Evolutionary conservation across 2,113 vertebrate species (phyloP).

Genomic region (Silurus meridionalis): DNA sequence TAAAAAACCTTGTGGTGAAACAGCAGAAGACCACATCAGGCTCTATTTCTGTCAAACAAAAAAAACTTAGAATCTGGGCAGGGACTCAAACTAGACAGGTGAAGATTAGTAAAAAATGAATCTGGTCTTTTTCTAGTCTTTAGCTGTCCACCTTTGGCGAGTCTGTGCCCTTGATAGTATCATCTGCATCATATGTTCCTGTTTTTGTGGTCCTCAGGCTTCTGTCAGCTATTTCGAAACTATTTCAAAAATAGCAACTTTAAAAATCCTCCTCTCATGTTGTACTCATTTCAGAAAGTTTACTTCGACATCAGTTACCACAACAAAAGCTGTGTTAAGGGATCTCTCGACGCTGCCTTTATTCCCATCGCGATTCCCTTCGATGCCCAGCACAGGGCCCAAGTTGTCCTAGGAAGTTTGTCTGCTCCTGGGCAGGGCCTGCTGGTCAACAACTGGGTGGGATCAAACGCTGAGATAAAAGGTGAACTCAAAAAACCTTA

Average conservation of each 20-base stretch:
- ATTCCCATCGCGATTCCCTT: conserved; percentile 44
- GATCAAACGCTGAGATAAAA: conserved; percentile 20
- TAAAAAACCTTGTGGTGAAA: too few species aligned
- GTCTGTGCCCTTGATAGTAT: too few species aligned
- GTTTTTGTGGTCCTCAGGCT: too few species aligned
- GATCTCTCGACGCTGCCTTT: conserved; percentile 34
- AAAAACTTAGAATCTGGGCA: too few species aligned
- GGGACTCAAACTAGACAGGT: too few species aligned
- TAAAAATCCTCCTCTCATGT: background rate
- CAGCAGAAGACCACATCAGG: too few species aligned
- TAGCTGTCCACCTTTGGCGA: too few species aligned
- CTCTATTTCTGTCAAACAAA: too few species aligned
- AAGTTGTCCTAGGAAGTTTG: conserved; percentile 53
- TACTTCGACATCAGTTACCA: conserved; percentile 48
- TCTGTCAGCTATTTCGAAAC: too few species aligned
- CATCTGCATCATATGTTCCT: too few species aligned
- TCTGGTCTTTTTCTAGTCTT: too few species aligned
- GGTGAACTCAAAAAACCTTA: conserved; percentile 25
- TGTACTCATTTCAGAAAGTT: conserved; percentile 42
- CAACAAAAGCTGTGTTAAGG: conserved; percentile 54
- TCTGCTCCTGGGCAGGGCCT: conserved; percentile 50
- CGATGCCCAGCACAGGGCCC: conserved; percentile 39
- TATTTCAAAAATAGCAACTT: background rate
- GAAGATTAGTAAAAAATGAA: too few species aligned
- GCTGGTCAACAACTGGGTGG: conserved; percentile 53